Evolutionary conservation across 2,888 invertebrate genomes (phyloP).

Genomic region (Drosophila subquinaria): DNA sequence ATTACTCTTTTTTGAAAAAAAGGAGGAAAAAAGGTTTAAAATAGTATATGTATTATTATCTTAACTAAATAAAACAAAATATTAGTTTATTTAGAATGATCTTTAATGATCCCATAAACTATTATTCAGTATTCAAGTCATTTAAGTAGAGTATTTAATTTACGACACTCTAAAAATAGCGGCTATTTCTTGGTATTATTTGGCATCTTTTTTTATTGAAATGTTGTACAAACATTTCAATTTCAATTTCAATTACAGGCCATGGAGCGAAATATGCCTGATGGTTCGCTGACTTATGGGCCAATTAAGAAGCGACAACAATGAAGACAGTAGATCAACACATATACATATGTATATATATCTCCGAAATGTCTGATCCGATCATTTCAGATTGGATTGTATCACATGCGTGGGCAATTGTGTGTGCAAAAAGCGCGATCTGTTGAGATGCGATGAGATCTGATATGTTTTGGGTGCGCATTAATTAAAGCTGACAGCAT

Average conservation of each 20-base stretch:
- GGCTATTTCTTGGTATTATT: conserved; percentile 31
- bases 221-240: conserved; percentile 59
- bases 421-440: conserved; percentile 6
- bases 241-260: conserved; percentile 63
- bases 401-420: conserved; percentile 53
- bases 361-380: conserved; percentile 40
- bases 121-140: too few species aligned
- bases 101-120: not conserved
- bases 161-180: too few species aligned
- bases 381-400: conserved; percentile 32
- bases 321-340: conserved; percentile 37
- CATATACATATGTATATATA: not conserved
- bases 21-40: too few species aligned
- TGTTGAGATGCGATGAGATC: conserved; percentile 24
- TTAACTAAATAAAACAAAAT: not conserved
- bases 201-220: conserved; percentile 52
- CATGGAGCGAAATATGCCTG: conserved; percentile 17
- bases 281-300: conserved; percentile 32
- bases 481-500: conserved; percentile 58
- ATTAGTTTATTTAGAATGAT: not conserved
- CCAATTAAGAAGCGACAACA: conserved; percentile 41
- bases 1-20: too few species aligned
- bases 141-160: conserved; percentile 20
- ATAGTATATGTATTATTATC: not conserved
- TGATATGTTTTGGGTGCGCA: conserved; percentile 36